phyloP scores from a whole-genome alignment of 2,797 vertebrate species.

The Poeciliopsis paucimaculata region DNA sequence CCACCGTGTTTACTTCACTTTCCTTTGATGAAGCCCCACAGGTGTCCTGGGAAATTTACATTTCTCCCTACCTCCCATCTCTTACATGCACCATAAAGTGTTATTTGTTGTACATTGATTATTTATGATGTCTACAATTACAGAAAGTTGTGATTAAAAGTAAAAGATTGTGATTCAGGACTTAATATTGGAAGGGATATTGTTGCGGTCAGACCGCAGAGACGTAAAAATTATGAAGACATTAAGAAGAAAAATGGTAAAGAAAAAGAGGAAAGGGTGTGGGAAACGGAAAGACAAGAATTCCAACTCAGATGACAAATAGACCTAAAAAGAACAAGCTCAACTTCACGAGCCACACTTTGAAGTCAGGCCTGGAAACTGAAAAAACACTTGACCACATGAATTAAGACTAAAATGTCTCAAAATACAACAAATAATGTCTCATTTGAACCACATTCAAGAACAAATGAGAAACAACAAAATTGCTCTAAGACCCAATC shows the following conservation, averaged over 20 bases:
- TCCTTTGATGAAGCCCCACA: conserved; percentile 74
- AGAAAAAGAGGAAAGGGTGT: neutral
- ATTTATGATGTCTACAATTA: neutral
- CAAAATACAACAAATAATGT: neutral
- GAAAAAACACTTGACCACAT: neutral
- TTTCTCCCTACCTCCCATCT: conserved; percentile 10
- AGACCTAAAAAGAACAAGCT: neutral
- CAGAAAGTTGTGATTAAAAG: neutral
- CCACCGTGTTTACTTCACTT: conserved; percentile 72
- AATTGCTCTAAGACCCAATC: neutral
- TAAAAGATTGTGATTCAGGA: neutral
- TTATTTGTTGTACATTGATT: neutral
- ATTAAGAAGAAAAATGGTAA: neutral
- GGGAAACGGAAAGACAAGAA: neutral
- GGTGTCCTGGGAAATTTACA: conserved; percentile 55
- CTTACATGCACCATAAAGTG: neutral
- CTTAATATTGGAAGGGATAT: neutral
- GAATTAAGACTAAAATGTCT: neutral
- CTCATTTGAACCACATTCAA: neutral
- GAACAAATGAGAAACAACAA: neutral
- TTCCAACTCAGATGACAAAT: neutral
- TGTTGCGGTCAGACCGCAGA: neutral
- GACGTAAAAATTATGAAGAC: neutral
- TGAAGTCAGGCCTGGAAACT: neutral
- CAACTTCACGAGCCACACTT: neutral